Evolutionary conservation across 2,113 vertebrate species (phyloP), one percentile per base, ranked within the genome.

Genomic region (Candoia aspera): DNA sequence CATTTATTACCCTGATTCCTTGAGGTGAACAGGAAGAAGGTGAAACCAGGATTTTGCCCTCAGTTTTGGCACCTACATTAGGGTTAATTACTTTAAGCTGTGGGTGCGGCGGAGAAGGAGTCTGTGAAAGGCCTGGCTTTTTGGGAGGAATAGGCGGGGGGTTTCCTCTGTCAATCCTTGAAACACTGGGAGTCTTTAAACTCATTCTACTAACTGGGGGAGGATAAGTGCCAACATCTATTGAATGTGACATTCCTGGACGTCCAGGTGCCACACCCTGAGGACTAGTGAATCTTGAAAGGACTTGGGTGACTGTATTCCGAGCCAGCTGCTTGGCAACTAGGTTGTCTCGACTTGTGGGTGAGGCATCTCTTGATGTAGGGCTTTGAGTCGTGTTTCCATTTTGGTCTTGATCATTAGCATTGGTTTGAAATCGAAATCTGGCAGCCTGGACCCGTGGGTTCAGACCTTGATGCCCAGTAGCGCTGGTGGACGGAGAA

Each of bases 111-210:
- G 98, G 98, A 68, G 99, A 98, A 89, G 99, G 99, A 95, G 99
- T 98, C 94, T 99, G 99, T 60, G 99, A 99, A 89, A 99, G 98
- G 96, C 99, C 99, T 93, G 99, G 99, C 93, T 99, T 99, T 98
- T 99, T 99, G 94, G 99, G 99, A 95, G 99, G 99, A 96, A 99
- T 99, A 15, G 99, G 99, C 84, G 99, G 99, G 94, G 99, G 99
- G 94, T 99, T 99, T 95, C 99, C 99, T 96, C 99, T 97, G 97
- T 99, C 99, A 91, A 99, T 99, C 96, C 99, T 97, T 91, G 98
- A 97, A 91, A 97, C 98, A 1, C 98, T 97, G 1, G 99, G 98
- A 85, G 99, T 98, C 97, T 99, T 99, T 96, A 99, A 93, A 95
- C 97, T 95, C 54, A 96, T 98, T 94, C 98, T 97, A 92, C 97